Base-by-base conservation (phyloP, 2,797 vertebrate species). In the Chrosomus eos region DNA sequence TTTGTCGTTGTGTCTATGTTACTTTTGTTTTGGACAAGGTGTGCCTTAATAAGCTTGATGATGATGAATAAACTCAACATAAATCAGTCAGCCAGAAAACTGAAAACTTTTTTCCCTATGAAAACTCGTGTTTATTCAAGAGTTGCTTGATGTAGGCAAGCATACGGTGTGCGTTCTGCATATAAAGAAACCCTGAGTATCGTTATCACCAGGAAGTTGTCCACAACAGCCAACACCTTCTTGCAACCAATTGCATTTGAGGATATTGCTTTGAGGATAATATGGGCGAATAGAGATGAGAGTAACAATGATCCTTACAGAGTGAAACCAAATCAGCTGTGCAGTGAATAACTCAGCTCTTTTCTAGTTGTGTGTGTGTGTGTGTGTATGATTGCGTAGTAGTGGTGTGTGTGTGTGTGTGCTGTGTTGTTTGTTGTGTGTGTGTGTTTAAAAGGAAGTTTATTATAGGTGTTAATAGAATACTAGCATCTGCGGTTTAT, bases 131-230 rank as follows among this genome's bases (percentile, higher is more conserved):
- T 62, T 82, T 62, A 82, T 43, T 48, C 68, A 43, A 45, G 26
- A 71, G 19, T 38, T 79, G 66, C 64, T 31, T 55, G 33, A 2
- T 68, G 45, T 31, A 60, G 72, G 60, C 33, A 70, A 89, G 73
- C 38, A 81, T 18, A 71, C 45, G n/a, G n/a, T 70, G 80, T 78
- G 83, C 60, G 68, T 40, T 83, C 75, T 33, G 81, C 43, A 83
- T 55, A 66, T 28, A 38, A 86, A 81, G 13, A 68, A 77, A 78
- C 36, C 36, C 36, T 58, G 33, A 72, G 68, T 18, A 62, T 23
- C 4, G 18, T 26, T 68, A 55, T 53, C 43, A 64, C 0, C 68
- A 66, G 77, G 53, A 80, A 40, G 38, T 75, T 72, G 36, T 62
- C 53, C 68, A 72, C 66, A 82, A 60, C 36, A 40, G 36, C n/a